These are phyloP conservation scores for Drosophila miranda DNA, from an alignment of 1,140 invertebrate genomes.

Conservation along the genomic window DNA sequence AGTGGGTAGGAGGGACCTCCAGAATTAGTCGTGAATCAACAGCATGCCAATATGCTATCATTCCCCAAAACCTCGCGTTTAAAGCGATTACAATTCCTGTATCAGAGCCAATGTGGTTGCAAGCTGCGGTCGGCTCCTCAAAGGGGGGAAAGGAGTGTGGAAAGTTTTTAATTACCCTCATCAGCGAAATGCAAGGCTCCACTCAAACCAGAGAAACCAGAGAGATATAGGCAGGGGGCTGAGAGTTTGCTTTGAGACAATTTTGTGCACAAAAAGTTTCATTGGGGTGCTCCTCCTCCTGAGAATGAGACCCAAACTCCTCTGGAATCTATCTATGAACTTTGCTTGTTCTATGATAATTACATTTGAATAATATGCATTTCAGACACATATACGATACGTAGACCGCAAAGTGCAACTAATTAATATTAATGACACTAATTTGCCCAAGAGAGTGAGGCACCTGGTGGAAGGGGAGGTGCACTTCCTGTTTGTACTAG, in stretches of 20 bases:
- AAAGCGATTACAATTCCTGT: slow-evolving; percentile 38
- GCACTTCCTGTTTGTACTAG: slow-evolving; percentile 56
- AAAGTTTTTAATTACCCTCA: slow-evolving; percentile 79
- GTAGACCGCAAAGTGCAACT: slow-evolving; percentile 5
- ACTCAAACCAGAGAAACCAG: slow-evolving; percentile 12
- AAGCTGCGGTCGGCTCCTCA: slow-evolving; percentile 34
- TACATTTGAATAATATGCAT: slow-evolving; percentile 44
- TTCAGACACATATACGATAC: background rate
- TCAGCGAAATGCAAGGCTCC: slow-evolving; percentile 62
- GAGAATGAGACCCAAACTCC: background rate
- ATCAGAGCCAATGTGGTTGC: slow-evolving; percentile 45
- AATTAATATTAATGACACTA: slow-evolving; percentile 57
- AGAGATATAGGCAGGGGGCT: background rate
- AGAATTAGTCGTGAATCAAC: slow-evolving; percentile 28
- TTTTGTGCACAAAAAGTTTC: slow-evolving; percentile 23
- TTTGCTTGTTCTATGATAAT: slow-evolving; percentile 55
- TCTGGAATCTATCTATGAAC: slow-evolving; percentile 20
- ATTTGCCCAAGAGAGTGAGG: background rate
- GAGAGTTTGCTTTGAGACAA: slow-evolving; percentile 14
- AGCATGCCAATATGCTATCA: slow-evolving; percentile 4
- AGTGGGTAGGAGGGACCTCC: slow-evolving; percentile 3
- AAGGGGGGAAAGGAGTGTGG: slow-evolving; percentile 16
- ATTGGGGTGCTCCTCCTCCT: too few relatives aligned
- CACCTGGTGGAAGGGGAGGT: slow-evolving; percentile 34
- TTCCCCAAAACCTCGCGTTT: slow-evolving; percentile 27